phyloP scores from a whole-genome alignment of 2,888 invertebrate genomes.

The Melieria picta region DNA sequence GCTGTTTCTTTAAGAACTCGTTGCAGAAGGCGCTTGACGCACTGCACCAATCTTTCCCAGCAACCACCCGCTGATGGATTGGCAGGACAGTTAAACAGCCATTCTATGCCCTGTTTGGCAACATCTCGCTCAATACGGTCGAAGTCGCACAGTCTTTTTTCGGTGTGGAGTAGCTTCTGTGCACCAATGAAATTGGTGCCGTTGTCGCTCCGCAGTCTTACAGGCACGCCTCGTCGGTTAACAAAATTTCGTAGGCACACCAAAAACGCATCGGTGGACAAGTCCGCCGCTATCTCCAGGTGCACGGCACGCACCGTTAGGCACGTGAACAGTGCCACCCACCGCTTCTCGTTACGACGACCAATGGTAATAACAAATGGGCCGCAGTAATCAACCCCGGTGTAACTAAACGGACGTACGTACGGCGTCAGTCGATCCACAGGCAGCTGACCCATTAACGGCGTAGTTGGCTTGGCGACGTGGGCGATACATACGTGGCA shows the following conservation, averaged over 20 bases:
- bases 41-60: slow-evolving; percentile 41
- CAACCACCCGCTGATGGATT: slow-evolving; percentile 44
- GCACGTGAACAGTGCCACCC: slow-evolving; percentile 35
- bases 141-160: slow-evolving; percentile 30
- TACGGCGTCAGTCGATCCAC: slow-evolving; percentile 39
- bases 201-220: slow-evolving; percentile 37
- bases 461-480: slow-evolving; percentile 32
- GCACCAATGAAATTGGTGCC: slow-evolving; percentile 36
- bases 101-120: slow-evolving; percentile 32
- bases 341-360: slow-evolving; percentile 40
- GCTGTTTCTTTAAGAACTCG: slow-evolving; percentile 28
- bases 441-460: slow-evolving; percentile 44
- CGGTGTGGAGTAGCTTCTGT: slow-evolving; percentile 17
- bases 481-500: slow-evolving; percentile 21
- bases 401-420: slow-evolving; percentile 40
- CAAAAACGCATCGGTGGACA: slow-evolving; percentile 41
- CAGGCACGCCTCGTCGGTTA: slow-evolving; percentile 37
- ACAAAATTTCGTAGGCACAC: slow-evolving; percentile 41
- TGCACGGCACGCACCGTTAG: slow-evolving; percentile 30
- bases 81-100: slow-evolving; percentile 34
- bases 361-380: slow-evolving; percentile 36
- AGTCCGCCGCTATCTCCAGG: slow-evolving; percentile 35
- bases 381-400: slow-evolving; percentile 44
- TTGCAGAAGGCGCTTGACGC: slow-evolving; percentile 29
- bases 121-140: slow-evolving; percentile 20